Base-by-base conservation (phyloP, 2,113 vertebrate genomes). In the Todiramphus saurophagus region DNA sequence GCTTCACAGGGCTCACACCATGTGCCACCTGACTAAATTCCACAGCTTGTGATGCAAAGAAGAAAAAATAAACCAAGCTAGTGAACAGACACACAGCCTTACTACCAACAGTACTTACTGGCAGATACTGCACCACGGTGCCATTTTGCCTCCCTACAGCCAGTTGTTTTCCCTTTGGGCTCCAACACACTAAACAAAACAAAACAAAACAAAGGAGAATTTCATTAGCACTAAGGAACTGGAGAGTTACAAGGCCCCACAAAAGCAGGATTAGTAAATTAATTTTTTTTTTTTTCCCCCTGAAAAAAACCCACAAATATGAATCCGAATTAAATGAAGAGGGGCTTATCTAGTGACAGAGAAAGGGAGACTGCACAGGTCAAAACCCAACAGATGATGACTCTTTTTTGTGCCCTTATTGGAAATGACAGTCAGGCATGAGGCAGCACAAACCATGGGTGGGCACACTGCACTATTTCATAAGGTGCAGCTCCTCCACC, bases 121-220 rank as follows among this genome's bases (percentile, higher is more conserved):
- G 99, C 51, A 99, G 98, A 60, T 99, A 99, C 58, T 99, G 99
- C 66, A 99, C 98, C 88, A 99, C 98, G 0, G 99, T 99, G 82
- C 98, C 99, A 48, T 99, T 98, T 97, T 98, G 98, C 48, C 98
- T 99, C 46, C 99, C 99, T 25, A 98, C 99, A 39, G 99, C 99
- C 35, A 99, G 97, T 50, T 99, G 99, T 95, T 99, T 99, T 70
- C 99, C 99, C 97, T 99, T 99, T 10, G 99, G 99, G 96, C 99
- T 99, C 99, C 99, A 99, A 96, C 99, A 99, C 85, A 99, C 99
- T 99, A 84, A 27, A 51, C 24, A 51, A 51, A 50, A 14, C 2
- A 51, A 51, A 50, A 14, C 2, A 84, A 62, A 95, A 46, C 50
- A 51, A 25, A 44, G 89, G 39, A 96, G 0, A 48, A 76, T 56